These are phyloP conservation scores for Erannis defoliaria DNA, from an alignment of 2,888 invertebrate genomes.

Conservation along the genomic window DNA sequence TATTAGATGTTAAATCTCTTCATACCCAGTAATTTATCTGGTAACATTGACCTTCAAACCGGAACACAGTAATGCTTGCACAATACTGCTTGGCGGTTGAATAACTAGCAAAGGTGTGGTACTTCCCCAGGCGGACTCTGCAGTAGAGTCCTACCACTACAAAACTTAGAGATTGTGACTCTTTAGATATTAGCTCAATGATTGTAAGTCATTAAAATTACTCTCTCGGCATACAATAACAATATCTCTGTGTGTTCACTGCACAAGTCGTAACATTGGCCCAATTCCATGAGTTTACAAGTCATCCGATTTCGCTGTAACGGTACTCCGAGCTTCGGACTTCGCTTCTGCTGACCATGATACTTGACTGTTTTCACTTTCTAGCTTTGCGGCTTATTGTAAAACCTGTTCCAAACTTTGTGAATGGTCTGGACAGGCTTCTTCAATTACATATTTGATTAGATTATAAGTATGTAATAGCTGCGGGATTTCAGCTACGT, in stretches of 20 bases:
- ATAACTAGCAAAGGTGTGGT: too few relatives aligned
- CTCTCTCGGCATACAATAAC: slow-evolving; percentile 12
- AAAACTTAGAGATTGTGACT: too few relatives aligned
- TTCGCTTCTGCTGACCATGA: slow-evolving; percentile 36
- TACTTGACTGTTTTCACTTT: slow-evolving; percentile 73
- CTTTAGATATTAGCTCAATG: too few relatives aligned
- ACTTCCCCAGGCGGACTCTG: too few relatives aligned
- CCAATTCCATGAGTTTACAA: slow-evolving; percentile 70
- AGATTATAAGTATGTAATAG: background rate
- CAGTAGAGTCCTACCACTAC: too few relatives aligned
- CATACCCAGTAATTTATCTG: too few relatives aligned
- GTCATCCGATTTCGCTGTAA: slow-evolving; percentile 79
- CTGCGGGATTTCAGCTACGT: too few relatives aligned
- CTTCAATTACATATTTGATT: slow-evolving; percentile 9
- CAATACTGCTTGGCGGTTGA: too few relatives aligned
- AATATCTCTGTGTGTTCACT: slow-evolving; percentile 12
- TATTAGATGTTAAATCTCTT: too few relatives aligned
- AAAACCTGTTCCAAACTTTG: slow-evolving; percentile 16
- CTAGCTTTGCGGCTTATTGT: slow-evolving; percentile 54
- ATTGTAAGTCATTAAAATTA: slow-evolving; percentile 13
- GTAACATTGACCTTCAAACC: too few relatives aligned
- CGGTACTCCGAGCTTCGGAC: slow-evolving; percentile 61
- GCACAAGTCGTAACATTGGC: slow-evolving; percentile 66
- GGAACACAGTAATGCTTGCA: too few relatives aligned
- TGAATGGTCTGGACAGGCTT: slow-evolving; percentile 1